A percentile compares a stretch with the other conserved stretches of the same genome.
Conservation (phyloP, 2,888 invertebrate genomes). For the Calliopum simillimum region DNA sequence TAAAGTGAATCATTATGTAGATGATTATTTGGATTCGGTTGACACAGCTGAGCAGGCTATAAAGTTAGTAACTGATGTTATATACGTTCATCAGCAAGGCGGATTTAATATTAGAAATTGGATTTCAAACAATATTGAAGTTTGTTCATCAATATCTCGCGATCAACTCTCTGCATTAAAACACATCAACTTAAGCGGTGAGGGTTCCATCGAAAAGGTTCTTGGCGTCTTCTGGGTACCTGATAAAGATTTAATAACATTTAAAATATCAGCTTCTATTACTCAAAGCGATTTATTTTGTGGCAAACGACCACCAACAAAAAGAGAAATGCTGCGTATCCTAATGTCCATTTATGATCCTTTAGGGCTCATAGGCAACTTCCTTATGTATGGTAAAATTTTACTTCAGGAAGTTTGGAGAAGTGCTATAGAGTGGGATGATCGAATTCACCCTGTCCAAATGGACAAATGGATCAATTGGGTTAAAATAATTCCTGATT, state of each 20-base stretch:
- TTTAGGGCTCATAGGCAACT: constrained; percentile 17
- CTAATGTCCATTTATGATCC: constrained; percentile 17
- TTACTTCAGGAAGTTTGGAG: constrained; percentile 18
- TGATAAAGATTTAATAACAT: too few species aligned
- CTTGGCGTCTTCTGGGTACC: too few species aligned
- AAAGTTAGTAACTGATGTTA: constrained; percentile 30
- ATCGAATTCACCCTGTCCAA: background rate
- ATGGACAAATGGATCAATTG: constrained; percentile 15
- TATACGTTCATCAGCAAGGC: constrained; percentile 27
- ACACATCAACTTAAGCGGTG: too few species aligned
- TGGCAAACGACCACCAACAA: too few species aligned
- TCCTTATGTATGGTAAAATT: constrained; percentile 18
- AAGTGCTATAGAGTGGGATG: too few species aligned
- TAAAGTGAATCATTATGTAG: constrained; percentile 6
- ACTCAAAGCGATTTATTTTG: too few species aligned
- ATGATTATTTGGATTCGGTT: background rate
- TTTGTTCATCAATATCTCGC: background rate
- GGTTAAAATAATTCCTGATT: constrained; percentile 23
- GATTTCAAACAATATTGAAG: constrained; percentile 21
- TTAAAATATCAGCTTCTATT: too few species aligned
- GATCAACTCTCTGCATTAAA: background rate
- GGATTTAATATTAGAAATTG: constrained; percentile 21
- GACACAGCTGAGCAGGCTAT: too few species aligned
- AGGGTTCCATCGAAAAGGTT: too few species aligned
- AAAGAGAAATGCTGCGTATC: constrained; percentile 23